Evolutionary conservation across 2,888 invertebrate species (phyloP).

Genomic region (Pyrrhia umbra): DNA sequence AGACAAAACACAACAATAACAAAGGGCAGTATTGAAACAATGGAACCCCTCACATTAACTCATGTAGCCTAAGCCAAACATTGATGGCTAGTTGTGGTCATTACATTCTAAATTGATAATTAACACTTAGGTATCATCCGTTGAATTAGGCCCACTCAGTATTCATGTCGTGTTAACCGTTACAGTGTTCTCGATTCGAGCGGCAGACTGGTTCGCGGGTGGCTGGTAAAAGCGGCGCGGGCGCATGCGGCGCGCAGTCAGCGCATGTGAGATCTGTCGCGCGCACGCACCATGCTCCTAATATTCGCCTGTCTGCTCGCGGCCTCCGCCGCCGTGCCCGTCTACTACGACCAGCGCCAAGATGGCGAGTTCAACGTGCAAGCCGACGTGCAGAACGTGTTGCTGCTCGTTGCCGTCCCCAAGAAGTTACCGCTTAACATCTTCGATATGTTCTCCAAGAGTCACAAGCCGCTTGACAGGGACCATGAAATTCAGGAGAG

Average conservation of each 20-base stretch:
- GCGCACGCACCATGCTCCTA: constrained; percentile 82
- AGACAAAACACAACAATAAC: constrained; percentile 19
- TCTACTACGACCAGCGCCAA: constrained; percentile 92
- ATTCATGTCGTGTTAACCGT: constrained; percentile 84
- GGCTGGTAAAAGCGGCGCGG: constrained; percentile 85
- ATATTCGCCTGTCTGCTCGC: constrained; percentile 72
- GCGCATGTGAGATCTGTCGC: constrained; percentile 69
- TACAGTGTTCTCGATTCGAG: constrained; percentile 86
- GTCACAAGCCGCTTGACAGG: constrained; percentile 64
- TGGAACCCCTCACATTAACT: constrained; percentile 18
- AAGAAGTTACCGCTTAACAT: constrained; percentile 69
- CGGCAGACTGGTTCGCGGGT: constrained; percentile 83
- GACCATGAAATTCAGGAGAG: constrained; percentile 76
- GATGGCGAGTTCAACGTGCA: constrained; percentile 94
- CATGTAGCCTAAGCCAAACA: constrained; percentile 16
- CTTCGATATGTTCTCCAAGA: constrained; percentile 64
- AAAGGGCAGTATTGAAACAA: constrained; percentile 14
- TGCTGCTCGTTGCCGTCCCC: constrained; percentile 92
- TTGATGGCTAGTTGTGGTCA: constrained; percentile 19
- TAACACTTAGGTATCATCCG: constrained; percentile 57
- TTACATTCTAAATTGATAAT: constrained; percentile 49
- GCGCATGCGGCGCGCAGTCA: constrained; percentile 79
- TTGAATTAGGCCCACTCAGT: constrained; percentile 64
- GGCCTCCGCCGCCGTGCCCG: constrained; percentile 69
- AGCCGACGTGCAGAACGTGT: constrained; percentile 93